phyloP scores from a whole-genome alignment of 2,113 vertebrate genomes.

The Paradoxurus hermaphroditus region DNA sequence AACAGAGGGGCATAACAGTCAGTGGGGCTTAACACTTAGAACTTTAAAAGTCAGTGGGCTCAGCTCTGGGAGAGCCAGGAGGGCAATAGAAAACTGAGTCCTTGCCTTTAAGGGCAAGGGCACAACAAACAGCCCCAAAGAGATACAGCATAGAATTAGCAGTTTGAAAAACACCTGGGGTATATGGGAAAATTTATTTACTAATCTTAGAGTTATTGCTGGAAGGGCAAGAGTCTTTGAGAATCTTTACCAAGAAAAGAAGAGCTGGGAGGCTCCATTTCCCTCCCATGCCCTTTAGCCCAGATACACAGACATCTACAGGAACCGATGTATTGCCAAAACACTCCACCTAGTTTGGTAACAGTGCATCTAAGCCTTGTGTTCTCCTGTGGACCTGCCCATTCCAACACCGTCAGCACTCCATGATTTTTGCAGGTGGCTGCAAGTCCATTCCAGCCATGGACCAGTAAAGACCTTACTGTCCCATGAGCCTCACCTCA shows the following conservation, averaged over 20 bases:
- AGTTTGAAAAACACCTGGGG: background rate
- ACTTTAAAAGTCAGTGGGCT: too few species aligned
- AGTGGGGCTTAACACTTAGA: too few species aligned
- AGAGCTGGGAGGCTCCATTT: background rate
- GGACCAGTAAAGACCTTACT: background rate
- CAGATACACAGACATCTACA: background rate
- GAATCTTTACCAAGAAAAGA: background rate
- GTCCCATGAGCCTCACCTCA: background rate
- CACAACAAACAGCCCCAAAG: background rate
- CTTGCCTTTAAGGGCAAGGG: background rate
- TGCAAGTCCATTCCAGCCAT: background rate
- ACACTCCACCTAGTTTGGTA: background rate
- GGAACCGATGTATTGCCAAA: background rate
- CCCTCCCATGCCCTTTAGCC: background rate
- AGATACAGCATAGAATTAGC: background rate
- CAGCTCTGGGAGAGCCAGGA: background rate
- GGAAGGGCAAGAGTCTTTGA: background rate
- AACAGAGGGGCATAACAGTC: too few species aligned
- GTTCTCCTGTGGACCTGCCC: background rate
- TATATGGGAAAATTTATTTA: background rate
- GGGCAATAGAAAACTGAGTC: background rate
- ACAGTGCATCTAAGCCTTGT: background rate
- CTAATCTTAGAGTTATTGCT: background rate
- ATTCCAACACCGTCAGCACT: background rate
- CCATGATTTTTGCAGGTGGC: background rate